These are phyloP conservation scores for Holotrichia oblita DNA, from an alignment of 1,140 invertebrate genomes.

Conservation along the genomic window DNA sequence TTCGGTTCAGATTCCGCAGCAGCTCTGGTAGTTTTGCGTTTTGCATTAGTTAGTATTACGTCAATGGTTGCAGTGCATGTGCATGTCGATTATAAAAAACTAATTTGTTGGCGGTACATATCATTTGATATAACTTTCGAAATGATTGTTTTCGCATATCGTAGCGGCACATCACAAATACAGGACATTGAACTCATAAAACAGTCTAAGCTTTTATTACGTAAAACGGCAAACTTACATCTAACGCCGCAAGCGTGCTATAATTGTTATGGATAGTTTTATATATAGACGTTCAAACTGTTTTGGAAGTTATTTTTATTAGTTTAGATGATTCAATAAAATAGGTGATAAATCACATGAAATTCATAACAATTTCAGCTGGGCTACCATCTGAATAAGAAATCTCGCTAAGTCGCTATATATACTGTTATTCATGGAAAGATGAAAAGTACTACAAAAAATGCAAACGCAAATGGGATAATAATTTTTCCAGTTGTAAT, in stretches of 20 bases:
- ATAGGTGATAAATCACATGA: too few relatives aligned
- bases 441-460: too few relatives aligned
- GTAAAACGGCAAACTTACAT: background rate
- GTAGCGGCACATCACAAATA: background rate
- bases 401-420: too few relatives aligned
- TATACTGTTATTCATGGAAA: too few relatives aligned
- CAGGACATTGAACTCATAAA: background rate
- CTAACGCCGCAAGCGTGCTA: background rate
- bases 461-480: too few relatives aligned
- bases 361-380: too few relatives aligned
- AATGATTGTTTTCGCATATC: background rate
- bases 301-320: too few relatives aligned
- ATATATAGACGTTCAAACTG: background rate
- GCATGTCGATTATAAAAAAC: background rate
- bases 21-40: background rate
- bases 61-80: background rate
- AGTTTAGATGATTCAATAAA: too few relatives aligned
- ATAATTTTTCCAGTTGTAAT: too few relatives aligned
- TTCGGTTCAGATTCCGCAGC: background rate
- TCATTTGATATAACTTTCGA: background rate
- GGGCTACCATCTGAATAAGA: too few relatives aligned
- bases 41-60: background rate
- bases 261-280: background rate
- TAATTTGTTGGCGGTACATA: slow-evolving; percentile 4
- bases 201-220: background rate